phyloP scores from a whole-genome alignment of 2,888 invertebrate species.

The Diplolepis rosae region DNA sequence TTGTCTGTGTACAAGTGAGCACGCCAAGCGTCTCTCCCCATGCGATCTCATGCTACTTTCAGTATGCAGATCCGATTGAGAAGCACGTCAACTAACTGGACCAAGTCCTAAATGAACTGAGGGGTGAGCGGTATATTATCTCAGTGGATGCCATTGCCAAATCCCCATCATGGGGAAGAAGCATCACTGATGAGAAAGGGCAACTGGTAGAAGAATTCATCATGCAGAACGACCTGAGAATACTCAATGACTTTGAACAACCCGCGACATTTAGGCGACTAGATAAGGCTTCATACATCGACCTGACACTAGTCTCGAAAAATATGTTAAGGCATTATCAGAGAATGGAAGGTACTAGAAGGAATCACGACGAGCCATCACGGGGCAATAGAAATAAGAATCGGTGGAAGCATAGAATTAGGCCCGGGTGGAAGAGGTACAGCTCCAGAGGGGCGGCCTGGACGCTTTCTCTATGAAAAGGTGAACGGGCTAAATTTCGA shows the following conservation, averaged over 20 bases:
- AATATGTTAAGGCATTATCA: background rate
- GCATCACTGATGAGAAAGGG: background rate
- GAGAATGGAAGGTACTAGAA: background rate
- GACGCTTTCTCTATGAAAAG: too few species aligned
- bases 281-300: background rate
- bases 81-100: conserved; percentile 39
- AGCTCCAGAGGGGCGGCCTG: too few species aligned
- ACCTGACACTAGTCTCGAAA: background rate
- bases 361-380: background rate
- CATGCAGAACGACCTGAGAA: background rate
- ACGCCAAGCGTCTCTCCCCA: conserved; percentile 38
- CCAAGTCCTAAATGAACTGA: conserved; percentile 31
- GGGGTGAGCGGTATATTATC: conserved; percentile 36
- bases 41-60: conserved; percentile 40
- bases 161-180: conserved; percentile 32
- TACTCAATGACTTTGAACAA: conserved; percentile 30
- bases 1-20: conserved; percentile 33
- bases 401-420: too few species aligned
- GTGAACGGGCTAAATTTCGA: too few species aligned
- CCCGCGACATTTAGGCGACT: conserved; percentile 28
- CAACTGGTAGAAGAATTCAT: conserved; percentile 31
- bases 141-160: conserved; percentile 34
- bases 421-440: too few species aligned
- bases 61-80: conserved; percentile 34
- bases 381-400: background rate